Evolutionary conservation across 2,113 vertebrate species (phyloP), one percentile per base, ranked within the genome.

Genomic region (Calyptommatus sinebrachiatus): DNA sequence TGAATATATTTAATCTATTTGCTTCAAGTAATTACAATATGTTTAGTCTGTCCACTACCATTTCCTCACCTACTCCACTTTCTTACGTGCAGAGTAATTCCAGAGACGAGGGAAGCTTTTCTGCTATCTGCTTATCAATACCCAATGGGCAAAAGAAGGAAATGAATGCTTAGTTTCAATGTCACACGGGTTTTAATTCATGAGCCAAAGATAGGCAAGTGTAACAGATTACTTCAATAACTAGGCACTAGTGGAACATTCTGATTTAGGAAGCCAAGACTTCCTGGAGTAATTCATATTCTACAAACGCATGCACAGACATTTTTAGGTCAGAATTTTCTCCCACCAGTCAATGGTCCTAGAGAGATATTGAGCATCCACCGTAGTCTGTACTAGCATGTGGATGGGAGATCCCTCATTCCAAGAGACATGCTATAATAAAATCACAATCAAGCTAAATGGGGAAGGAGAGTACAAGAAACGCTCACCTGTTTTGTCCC

Each of bases 1-100:
- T 57, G 28, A 71, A n/a, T 78, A 28, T 57, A 72, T 81, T 85
- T 85, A 76, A 48, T 80, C 67, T 83, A 69, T 90, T 76, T 26
- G 2, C 61, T 67, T 89, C 67, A 45, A 22, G 7, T 22, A 50
- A n/a, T 68, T 80, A 68, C 35, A 16, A 53, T 53, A 62, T 80
- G 18, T 77, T 86, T 50, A 24, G 31, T n/a, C 29, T 46, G 10
- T 65, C 79, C 24, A n/a, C 77, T 24, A 31, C 10, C 4, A 4
- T 20, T 72, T 46, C 45, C 41, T 78, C 18, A 41, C 4, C 22
- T 81, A 11, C 21, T 62, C 60, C 81, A 4, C 24, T n/a, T 84
- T 72, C 75, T 77, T 61, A 22, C 35, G 77, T 46, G 24, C 24
- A 0, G 67, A 70, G 53, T 78, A 6, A 14, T 74, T 29, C 63